Conservation (phyloP, 1,140 invertebrate genomes). For the Bombus affinis region DNA sequence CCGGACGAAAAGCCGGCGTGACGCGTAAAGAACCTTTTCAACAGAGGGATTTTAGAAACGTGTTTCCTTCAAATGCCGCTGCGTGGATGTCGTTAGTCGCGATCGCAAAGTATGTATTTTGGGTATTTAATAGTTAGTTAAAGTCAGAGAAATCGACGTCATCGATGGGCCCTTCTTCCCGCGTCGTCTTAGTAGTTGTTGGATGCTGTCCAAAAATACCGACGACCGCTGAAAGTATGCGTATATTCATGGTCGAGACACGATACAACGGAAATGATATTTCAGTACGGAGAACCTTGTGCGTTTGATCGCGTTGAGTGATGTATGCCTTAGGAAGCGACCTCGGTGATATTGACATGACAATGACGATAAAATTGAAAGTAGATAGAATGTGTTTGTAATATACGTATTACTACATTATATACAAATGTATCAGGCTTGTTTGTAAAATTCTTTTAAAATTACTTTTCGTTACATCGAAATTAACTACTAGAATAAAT, state of each 20-base stretch:
- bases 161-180: neutral
- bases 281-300: conserved; percentile 21
- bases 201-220: conserved; percentile 54
- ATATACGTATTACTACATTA: neutral
- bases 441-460: no score
- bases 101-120: conserved; percentile 32
- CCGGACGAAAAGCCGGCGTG: neutral
- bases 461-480: no score
- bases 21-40: neutral
- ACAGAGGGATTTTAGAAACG: conserved; percentile 24
- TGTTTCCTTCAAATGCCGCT: neutral
- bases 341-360: conserved; percentile 1
- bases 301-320: neutral
- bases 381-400: neutral
- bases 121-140: neutral
- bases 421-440: no score
- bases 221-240: conserved; percentile 13
- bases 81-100: neutral
- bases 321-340: neutral
- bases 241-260: conserved; percentile 17
- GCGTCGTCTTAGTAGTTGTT: conserved; percentile 31
- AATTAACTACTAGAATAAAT: no score
- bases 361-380: neutral
- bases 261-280: conserved; percentile 53
- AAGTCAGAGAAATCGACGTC: conserved; percentile 25